Evolutionary conservation across 2,888 invertebrate genomes (phyloP), one percentile per base, ranked within the genome.

Genomic region (Tetrapedia diversipes): DNA sequence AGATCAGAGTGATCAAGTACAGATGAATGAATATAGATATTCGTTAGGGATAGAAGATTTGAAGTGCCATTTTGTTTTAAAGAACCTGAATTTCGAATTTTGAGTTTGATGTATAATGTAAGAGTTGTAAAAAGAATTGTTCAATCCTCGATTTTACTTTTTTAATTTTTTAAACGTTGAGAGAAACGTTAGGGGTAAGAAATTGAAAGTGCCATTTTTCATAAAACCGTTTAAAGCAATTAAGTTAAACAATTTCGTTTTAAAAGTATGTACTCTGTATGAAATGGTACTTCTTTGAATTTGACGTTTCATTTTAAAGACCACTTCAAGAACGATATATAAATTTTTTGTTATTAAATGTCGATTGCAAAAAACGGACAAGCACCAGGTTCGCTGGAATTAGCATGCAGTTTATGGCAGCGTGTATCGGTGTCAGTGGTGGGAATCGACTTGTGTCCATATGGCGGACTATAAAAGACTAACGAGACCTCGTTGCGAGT

Each of bases 401-500:
- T 56, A 39, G 39, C 64, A 29, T 57, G 51, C 32, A 41, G 29
- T 49, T 47, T 43, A 24, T 10, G 47, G 32, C 60, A 22, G n/a
- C 34, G 16, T 16, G 72, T 45, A 72, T 65, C 72, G 19, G 64
- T 73, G 53, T 60, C 74, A 73, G 63, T 53, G 66, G 86, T 86
- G 85, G 86, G 86, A 86, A 86, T 81, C 61, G 60, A 73, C 69
- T 77, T 70, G 65, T 70, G 59, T 56, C 81, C 84, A 81, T 75
- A 72, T 80, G 77, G 68, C 78, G 64, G 74, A 77, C 79, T 80
- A 72, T 83, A 84, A 86, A 85, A 85, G 80, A 83, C 75, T 82
- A 85, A 84, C 79, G 73, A 87, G 83, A 68, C 79, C 87, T 88
- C 85, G 81, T 86, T 85, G 80, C 75, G 81, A 82, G 78, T 82